Conservation (phyloP, 2,797 vertebrate genomes). For the Danio kyathit region DNA sequence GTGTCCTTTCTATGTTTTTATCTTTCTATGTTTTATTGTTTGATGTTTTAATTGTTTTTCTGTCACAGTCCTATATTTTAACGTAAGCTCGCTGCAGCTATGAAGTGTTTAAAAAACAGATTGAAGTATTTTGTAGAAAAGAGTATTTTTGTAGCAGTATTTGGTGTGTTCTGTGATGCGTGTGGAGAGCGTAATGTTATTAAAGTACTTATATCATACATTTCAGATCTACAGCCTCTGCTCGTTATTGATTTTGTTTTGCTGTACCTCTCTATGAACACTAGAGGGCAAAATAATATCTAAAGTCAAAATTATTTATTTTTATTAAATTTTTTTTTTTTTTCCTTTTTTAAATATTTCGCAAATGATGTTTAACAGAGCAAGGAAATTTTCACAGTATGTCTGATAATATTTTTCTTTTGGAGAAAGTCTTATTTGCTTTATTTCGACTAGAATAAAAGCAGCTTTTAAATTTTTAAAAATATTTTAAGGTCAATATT, state of each 20-base stretch:
- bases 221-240: background rate
- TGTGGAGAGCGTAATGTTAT: conserved; percentile 28
- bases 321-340: too few relatives aligned
- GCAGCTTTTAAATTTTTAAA: too few relatives aligned
- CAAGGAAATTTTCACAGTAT: too few relatives aligned
- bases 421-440: too few relatives aligned
- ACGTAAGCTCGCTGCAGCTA: background rate
- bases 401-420: too few relatives aligned
- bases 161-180: conserved; percentile 32
- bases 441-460: too few relatives aligned
- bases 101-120: conserved; percentile 18
- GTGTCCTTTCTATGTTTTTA: conserved; percentile 32
- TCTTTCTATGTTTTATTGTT: conserved; percentile 13
- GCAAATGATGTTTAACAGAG: too few relatives aligned
- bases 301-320: too few relatives aligned
- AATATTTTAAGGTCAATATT: too few relatives aligned
- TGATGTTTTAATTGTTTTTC: conserved; percentile 16
- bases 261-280: conserved; percentile 23
- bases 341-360: too few relatives aligned
- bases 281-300: conserved; percentile 20
- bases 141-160: conserved; percentile 63
- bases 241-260: background rate
- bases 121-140: conserved; percentile 59
- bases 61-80: background rate
- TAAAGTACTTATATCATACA: conserved; percentile 51